Evolutionary conservation across 2,797 vertebrate species (phyloP).

Genomic region (Pantherophis vulpinus): DNA sequence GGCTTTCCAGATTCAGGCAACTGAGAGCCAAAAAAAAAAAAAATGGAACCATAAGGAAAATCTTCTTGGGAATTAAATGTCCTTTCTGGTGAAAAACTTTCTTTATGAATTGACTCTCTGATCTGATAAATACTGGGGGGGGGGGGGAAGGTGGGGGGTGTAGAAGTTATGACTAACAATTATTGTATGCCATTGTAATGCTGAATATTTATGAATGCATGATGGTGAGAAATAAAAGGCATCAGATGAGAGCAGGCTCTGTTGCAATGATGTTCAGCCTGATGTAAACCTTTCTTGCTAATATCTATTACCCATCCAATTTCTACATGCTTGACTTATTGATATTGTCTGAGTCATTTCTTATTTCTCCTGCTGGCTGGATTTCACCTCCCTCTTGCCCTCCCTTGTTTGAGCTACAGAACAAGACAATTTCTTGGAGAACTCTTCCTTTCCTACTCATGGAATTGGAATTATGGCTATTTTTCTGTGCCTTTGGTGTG

Average conservation of each 20-base stretch:
- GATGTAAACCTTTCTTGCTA: background rate
- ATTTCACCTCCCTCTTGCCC: background rate
- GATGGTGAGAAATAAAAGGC: background rate
- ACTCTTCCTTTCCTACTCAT: background rate
- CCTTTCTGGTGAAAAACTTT: background rate
- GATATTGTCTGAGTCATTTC: background rate
- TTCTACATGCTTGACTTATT: background rate
- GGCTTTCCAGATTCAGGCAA: background rate
- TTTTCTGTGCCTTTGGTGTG: background rate
- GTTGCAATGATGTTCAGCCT: background rate
- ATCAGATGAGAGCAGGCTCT: background rate
- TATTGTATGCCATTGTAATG: background rate
- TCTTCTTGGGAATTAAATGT: background rate
- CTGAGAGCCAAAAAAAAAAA: background rate
- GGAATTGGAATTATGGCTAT: background rate
- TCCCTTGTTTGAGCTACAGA: background rate
- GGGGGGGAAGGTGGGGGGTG: background rate
- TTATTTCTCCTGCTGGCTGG: background rate
- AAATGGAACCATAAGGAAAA: background rate
- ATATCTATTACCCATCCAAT: background rate
- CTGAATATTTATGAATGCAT: background rate
- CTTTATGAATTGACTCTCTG: background rate
- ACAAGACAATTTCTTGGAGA: background rate
- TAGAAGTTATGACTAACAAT: background rate
- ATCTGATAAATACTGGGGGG: background rate